Evolutionary conservation across 2,888 invertebrate species (phyloP).

Genomic region (Chorisops tibialis): DNA sequence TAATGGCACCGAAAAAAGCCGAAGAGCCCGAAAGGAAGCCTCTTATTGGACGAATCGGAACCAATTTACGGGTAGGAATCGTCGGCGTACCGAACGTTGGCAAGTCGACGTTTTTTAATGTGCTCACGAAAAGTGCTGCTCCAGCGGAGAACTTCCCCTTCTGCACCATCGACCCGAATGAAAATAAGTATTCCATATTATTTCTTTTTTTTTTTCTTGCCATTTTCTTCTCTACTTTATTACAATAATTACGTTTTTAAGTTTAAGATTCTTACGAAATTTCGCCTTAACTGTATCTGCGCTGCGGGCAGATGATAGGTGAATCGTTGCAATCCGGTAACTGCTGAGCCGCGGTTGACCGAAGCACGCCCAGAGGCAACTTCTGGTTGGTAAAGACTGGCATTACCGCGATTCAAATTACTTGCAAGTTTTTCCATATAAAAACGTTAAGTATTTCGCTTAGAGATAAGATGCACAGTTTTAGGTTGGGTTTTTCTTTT

Average conservation of each 20-base stretch:
- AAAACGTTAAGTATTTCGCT: too few species aligned
- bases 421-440: slow-evolving; percentile 24
- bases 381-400: slow-evolving; percentile 31
- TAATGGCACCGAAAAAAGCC: slow-evolving; percentile 77
- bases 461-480: too few species aligned
- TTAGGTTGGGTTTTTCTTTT: too few species aligned
- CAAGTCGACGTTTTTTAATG: slow-evolving; percentile 99
- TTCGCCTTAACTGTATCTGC: too few species aligned
- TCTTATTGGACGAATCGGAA: slow-evolving; percentile 91
- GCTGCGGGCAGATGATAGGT: too few species aligned
- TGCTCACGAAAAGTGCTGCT: slow-evolving; percentile 94
- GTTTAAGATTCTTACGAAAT: too few species aligned
- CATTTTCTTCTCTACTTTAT: slow-evolving; percentile 36
- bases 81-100: slow-evolving; percentile 97
- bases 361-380: slow-evolving; percentile 25
- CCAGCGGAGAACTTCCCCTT: slow-evolving; percentile 99
- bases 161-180: slow-evolving; percentile 99
- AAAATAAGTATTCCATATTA: slow-evolving; percentile 80
- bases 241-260: slow-evolving; percentile 21
- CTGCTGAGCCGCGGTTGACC: too few species aligned
- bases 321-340: too few species aligned
- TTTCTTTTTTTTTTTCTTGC: slow-evolving; percentile 36
- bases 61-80: slow-evolving; percentile 94
- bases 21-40: slow-evolving; percentile 86
- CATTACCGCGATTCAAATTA: slow-evolving; percentile 29